Percentiles rank a stretch among this genome's conserved stretches.
phyloP scores from a whole-genome alignment of 2,888 invertebrate genomes.

The Hemistola chrysoprasaria region DNA sequence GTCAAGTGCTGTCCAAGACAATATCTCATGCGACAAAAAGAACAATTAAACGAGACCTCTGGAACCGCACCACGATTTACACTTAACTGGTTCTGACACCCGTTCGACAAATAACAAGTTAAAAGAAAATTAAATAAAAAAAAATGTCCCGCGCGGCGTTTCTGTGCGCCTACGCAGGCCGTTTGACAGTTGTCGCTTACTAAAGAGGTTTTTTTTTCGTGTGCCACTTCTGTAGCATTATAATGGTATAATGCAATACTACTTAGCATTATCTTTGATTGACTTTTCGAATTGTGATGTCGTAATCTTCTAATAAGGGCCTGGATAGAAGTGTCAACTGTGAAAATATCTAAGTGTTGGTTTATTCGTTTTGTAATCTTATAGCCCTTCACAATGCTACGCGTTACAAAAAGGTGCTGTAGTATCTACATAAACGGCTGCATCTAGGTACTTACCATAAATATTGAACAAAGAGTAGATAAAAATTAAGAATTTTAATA shows the following conservation, averaged over 20 bases:
- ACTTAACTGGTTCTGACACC: constrained; percentile 36
- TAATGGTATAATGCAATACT: constrained; percentile 32
- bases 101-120: constrained; percentile 41
- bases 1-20: constrained; percentile 20
- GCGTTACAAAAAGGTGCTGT: no score
- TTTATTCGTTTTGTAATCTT: no score
- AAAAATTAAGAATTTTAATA: no score
- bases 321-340: no score
- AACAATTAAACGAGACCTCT: constrained; percentile 29
- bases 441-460: no score
- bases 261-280: constrained; percentile 32
- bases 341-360: no score
- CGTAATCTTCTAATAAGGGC: constrained; percentile 21
- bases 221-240: constrained; percentile 35
- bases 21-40: constrained; percentile 27
- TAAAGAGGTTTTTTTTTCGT: constrained; percentile 37
- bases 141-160: constrained; percentile 38
- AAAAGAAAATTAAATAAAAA: constrained; percentile 31
- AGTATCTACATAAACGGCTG: no score
- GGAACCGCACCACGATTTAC: constrained; percentile 29
- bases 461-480: no score
- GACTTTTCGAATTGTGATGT: constrained; percentile 27
- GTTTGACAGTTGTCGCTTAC: constrained; percentile 25
- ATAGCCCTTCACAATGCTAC: no score
- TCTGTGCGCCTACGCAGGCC: constrained; percentile 60